phyloP scores from a whole-genome alignment of 2,113 vertebrate species.

The Melozone crissalis region DNA sequence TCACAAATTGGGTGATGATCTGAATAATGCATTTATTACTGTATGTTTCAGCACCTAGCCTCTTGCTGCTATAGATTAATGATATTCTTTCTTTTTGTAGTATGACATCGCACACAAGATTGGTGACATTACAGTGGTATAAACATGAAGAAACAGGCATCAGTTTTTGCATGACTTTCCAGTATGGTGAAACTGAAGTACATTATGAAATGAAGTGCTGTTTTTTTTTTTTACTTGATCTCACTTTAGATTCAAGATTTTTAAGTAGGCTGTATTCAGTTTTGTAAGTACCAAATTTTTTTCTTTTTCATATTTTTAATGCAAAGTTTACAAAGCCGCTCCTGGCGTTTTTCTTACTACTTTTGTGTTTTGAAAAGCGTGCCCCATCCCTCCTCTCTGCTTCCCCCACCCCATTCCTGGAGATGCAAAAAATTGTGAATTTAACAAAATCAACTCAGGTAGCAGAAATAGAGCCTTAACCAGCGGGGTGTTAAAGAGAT shows the following conservation, averaged over 20 bases:
- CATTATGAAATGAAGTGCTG: slow-evolving; percentile 57
- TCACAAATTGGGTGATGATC: neutral
- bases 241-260: slow-evolving; percentile 55
- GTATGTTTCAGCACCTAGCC: neutral
- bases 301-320: slow-evolving; percentile 64
- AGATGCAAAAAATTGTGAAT: neutral
- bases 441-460: slow-evolving; percentile 35
- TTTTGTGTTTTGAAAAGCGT: slow-evolving; percentile 41
- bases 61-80: slow-evolving; percentile 40
- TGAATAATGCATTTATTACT: neutral
- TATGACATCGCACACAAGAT: slow-evolving; percentile 66
- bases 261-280: slow-evolving; percentile 46
- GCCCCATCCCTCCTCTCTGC: neutral
- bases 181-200: slow-evolving; percentile 70
- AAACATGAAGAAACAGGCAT: slow-evolving; percentile 66
- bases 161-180: slow-evolving; percentile 61
- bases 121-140: slow-evolving; percentile 79
- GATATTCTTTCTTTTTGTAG: slow-evolving; percentile 75
- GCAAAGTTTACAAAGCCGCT: slow-evolving; percentile 61
- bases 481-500: neutral
- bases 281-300: slow-evolving; percentile 69
- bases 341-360: slow-evolving; percentile 47
- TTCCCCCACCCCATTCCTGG: accelerated
- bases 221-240: slow-evolving; percentile 33
- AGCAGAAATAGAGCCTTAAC: slow-evolving; percentile 15